Conservation (phyloP, 2,888 invertebrate genomes). For the Ephialtes manifestator region DNA sequence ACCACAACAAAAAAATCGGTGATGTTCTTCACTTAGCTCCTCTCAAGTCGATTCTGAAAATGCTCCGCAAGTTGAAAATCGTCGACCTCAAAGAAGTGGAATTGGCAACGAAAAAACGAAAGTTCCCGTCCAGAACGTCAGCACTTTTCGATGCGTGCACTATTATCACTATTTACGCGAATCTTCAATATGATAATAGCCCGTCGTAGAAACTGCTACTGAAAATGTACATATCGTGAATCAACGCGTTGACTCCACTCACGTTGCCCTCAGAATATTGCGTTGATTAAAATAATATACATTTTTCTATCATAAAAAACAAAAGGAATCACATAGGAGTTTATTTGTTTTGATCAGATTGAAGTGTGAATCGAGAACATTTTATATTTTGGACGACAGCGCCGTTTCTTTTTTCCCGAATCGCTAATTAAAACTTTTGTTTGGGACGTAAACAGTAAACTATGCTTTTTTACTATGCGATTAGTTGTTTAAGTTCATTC, state of each 20-base stretch:
- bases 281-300: background rate
- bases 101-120: slow-evolving; percentile 55
- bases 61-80: slow-evolving; percentile 71
- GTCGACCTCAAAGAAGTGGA: slow-evolving; percentile 58
- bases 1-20: slow-evolving; percentile 60
- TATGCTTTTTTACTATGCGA: background rate
- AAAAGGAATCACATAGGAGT: background rate
- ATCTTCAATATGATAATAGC: too few relatives aligned
- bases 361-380: background rate
- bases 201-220: background rate
- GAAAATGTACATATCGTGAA: slow-evolving; percentile 5
- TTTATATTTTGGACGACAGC: background rate
- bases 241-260: background rate
- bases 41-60: slow-evolving; percentile 69
- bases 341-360: background rate
- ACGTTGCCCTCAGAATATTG: background rate
- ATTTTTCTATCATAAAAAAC: background rate
- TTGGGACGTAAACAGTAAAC: background rate
- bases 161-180: slow-evolving; percentile 19
- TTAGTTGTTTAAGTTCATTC: background rate
- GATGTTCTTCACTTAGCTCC: slow-evolving; percentile 71
- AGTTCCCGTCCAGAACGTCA: slow-evolving; percentile 31
- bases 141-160: slow-evolving; percentile 36
- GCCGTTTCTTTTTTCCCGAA: background rate
- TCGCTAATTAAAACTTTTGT: background rate